Conservation (phyloP, 2,113 vertebrate genomes). For the Oreochromis tanganicae region DNA sequence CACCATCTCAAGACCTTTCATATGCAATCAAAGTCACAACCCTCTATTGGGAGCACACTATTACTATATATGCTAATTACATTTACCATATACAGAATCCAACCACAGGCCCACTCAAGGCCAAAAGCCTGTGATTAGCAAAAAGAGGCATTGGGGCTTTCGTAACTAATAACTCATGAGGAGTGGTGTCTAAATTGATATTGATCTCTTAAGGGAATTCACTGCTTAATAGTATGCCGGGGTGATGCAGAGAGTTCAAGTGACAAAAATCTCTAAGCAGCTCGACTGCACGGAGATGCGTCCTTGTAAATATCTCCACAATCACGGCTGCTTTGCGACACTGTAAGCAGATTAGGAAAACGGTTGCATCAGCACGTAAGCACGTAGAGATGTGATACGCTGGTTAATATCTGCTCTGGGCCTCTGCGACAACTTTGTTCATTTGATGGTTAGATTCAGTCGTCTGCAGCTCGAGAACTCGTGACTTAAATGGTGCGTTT, state of each 20-base stretch:
- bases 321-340: slow-evolving; percentile 7
- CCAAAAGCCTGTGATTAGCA: background rate
- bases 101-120: background rate
- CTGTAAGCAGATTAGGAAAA: slow-evolving; percentile 36
- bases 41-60: background rate
- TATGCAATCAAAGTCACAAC: background rate
- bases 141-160: background rate
- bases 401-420: slow-evolving; percentile 24
- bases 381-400: slow-evolving; percentile 9
- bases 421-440: background rate
- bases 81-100: background rate
- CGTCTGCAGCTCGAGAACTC: background rate
- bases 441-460: slow-evolving; percentile 3
- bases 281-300: background rate
- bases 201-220: background rate
- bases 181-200: background rate
- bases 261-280: background rate
- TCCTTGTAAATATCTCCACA: background rate
- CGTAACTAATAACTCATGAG: background rate
- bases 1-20: background rate
- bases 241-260: background rate
- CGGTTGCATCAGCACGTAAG: slow-evolving; percentile 27
- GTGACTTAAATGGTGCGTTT: background rate
- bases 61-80: background rate
- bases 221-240: background rate